Conservation (phyloP, 2,888 invertebrate genomes). For the Mesopsocus fuscifrons region DNA sequence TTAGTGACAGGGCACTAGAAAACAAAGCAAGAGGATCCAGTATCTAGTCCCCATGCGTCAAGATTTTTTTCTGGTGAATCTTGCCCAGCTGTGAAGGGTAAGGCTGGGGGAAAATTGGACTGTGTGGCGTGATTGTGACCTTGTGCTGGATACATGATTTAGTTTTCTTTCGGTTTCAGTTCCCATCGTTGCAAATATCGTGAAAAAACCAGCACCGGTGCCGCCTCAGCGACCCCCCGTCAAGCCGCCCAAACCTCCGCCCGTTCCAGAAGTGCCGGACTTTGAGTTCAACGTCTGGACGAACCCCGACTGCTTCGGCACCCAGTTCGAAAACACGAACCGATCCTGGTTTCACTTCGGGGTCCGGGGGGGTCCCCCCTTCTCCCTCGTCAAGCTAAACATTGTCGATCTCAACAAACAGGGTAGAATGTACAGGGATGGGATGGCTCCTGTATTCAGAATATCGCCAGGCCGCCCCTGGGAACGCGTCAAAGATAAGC, state of each 20-base stretch:
- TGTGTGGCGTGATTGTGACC: no score
- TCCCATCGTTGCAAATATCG: neutral
- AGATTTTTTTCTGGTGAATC: no score
- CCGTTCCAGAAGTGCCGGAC: slow-evolving; percentile 33
- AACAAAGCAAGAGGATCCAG: no score
- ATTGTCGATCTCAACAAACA: slow-evolving; percentile 77
- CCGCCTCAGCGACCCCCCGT: no score
- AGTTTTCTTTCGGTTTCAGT: neutral
- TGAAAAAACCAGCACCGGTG: neutral
- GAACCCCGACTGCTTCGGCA: slow-evolving; percentile 70
- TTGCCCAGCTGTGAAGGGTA: no score
- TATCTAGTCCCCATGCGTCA: no score
- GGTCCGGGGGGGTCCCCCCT: slow-evolving; percentile 34
- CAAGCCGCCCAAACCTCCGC: neutral
- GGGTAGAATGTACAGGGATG: slow-evolving; percentile 77
- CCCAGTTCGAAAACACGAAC: slow-evolving; percentile 73
- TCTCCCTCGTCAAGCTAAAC: slow-evolving; percentile 50
- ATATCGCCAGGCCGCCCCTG: slow-evolving; percentile 56
- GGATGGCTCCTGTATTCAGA: slow-evolving; percentile 67
- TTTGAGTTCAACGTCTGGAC: slow-evolving; percentile 84
- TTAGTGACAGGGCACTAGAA: no score
- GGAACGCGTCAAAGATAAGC: slow-evolving; percentile 67
- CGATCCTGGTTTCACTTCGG: slow-evolving; percentile 89
- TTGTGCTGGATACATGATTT: no score
- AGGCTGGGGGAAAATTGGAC: no score